A percentile compares a stretch with the other conserved stretches of the same genome.
phyloP scores from a whole-genome alignment of 2,888 invertebrate genomes.

The Scrobipalpa costella region DNA sequence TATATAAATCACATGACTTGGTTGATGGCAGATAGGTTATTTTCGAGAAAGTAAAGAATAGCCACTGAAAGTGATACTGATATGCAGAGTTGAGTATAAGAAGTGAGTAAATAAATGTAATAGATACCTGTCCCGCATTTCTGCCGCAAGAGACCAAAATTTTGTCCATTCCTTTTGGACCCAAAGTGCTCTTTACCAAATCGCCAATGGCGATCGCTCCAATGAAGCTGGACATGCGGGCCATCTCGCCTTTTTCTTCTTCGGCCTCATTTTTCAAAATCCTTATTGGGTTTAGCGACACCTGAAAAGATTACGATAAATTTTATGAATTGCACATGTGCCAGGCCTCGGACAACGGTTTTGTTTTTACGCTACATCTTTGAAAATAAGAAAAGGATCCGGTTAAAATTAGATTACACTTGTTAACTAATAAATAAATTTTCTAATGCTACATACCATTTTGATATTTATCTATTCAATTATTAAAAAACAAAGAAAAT shows the following conservation, averaged over 20 bases:
- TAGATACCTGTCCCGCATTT: constrained; percentile 83
- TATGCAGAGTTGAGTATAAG: too few relatives aligned
- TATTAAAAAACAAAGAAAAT: not conserved
- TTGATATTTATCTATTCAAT: constrained; percentile 21
- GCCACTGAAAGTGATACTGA: too few relatives aligned
- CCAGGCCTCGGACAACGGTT: constrained; percentile 50
- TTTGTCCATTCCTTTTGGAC: constrained; percentile 99
- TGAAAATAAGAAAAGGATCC: not conserved
- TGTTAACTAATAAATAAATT: constrained; percentile 12
- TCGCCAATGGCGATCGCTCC: constrained; percentile 99
- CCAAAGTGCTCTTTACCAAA: constrained; percentile 97
- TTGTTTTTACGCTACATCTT: constrained; percentile 29
- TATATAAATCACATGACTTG: constrained; percentile 10
- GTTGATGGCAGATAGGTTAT: constrained; percentile 26
- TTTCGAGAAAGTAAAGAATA: constrained; percentile 12
- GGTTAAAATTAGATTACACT: not conserved
- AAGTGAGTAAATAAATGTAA: too few relatives aligned
- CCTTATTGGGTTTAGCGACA: constrained; percentile 95
- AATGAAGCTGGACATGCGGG: constrained; percentile 98
- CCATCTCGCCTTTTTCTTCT: constrained; percentile 98
- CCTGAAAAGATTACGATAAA: constrained; percentile 70
- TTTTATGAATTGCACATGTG: constrained; percentile 52
- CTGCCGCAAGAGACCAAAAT: constrained; percentile 91
- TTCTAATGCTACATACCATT: constrained; percentile 31
- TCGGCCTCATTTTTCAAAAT: constrained; percentile 98